Evolutionary conservation across 2,113 vertebrate genomes (phyloP), one percentile per base, ranked within the genome.

Genomic region (Muscicapa adusta): DNA sequence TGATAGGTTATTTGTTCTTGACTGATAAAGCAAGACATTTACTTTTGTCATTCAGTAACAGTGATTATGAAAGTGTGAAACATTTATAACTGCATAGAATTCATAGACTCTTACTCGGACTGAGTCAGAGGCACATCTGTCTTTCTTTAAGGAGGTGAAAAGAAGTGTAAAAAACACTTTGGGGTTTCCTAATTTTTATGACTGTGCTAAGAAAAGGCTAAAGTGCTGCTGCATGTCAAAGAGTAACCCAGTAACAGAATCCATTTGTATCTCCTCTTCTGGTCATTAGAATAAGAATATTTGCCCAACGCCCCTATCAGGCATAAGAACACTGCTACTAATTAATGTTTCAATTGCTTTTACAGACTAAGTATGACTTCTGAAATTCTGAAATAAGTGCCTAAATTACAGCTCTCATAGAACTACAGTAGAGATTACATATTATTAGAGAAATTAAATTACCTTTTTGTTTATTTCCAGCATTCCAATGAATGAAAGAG

Each of bases 401-500:
- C 48, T 63, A 54, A 78, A 72, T 36, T 14, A 48, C 50, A 48
- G 31, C 62, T 81, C 57, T 94, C 71, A 38, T n/a, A 60, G 22
- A 56, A 73, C 53, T 83, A 81, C 45, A 89, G 28, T 81, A 85
- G 50, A 92, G 40, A 87, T 33, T 57, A 60, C 2, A 17, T 31
- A 85, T 89, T 66, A 91, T 89, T 8, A 94, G 15, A 91, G 56
- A 73, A 96, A 87, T 67, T 47, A 85, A 72, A 83, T 89, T 97
- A 99, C 99, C 88, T 97, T 98, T 98, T 98, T 99, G 91, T 97
- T 99, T 94, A 99, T 98, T 96, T 99, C 99, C 86, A 99, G 91
- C 97, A 99, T 97, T 74, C 99, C 99, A 80, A 99, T 96, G 91
- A 99, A 97, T 78, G 98, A 97, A 89, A 99, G 98, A 62, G 99